Percentiles rank a stretch among this genome's conserved stretches.
phyloP scores from a whole-genome alignment of 2,113 vertebrate species.

The Cebus imitator region DNA sequence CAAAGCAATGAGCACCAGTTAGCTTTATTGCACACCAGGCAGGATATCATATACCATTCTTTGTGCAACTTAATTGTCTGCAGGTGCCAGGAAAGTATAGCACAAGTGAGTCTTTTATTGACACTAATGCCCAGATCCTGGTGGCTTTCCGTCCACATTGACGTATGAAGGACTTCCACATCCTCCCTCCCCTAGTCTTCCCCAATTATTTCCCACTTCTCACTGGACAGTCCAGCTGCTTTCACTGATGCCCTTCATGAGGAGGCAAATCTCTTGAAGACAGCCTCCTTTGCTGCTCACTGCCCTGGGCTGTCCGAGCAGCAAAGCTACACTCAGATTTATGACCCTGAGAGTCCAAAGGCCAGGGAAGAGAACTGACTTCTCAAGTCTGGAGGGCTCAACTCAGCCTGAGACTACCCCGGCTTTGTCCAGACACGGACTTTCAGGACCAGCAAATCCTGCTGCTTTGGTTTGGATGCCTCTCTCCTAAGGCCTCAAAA shows the following conservation, averaged over 20 bases:
- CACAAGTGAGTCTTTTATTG: neutral
- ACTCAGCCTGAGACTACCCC: neutral
- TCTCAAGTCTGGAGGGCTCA: neutral
- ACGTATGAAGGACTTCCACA: rapidly evolving
- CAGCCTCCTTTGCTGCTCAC: neutral
- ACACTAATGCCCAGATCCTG: neutral
- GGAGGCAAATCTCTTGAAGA: neutral
- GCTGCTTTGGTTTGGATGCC: neutral
- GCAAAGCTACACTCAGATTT: neutral
- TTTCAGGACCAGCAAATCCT: neutral
- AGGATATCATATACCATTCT: neutral
- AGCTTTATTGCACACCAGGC: neutral
- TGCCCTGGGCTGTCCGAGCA: neutral
- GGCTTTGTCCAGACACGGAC: neutral
- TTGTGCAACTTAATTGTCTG: neutral
- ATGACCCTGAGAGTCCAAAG: too few species aligned
- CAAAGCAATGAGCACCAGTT: neutral
- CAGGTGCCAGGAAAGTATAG: neutral
- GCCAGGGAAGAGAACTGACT: neutral
- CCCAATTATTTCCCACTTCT: neutral
- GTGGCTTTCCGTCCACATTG: neutral
- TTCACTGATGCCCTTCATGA: neutral
- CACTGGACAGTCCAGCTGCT: too few species aligned
- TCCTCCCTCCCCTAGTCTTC: neutral
- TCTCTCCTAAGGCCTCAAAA: neutral